Base-by-base conservation (phyloP, 2,888 invertebrate species). In the Dendrolimus houi region DNA sequence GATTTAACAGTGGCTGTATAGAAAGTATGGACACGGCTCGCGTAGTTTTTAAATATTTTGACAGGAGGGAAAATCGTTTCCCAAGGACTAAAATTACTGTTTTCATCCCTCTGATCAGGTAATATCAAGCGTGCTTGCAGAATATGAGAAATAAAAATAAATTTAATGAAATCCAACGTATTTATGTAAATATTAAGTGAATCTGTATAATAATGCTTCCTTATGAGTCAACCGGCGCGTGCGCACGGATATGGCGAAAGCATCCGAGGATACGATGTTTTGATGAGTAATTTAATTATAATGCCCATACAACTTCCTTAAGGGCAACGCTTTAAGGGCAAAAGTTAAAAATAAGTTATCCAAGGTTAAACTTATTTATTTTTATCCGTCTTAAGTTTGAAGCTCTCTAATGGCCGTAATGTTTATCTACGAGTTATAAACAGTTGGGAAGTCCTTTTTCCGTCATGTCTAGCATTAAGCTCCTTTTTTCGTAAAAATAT, bases 221-320 rank as follows among this genome's bases (percentile, higher is more conserved):
- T 56, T 56, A 57, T 79, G 79, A 80, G 60, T 79, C 76, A 79
- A 59, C 56, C 64, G 67, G 65, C 71, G 69, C 56, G 64, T 66
- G 65, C 71, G 69, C 70, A 63, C 68, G 58, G 70, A 78, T 85
- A 85, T 74, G 85, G 85, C 65, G 77, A 83, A 84, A 83, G 80
- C 74, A 77, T 75, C 65, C 73, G 78, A 84, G 78, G 82, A 74
- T 54, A 67, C 60, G 65, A 29, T 55, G 52, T 54, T 56, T 60
- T 63, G 71, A 70, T 70, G 71, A 71, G 72, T 71, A 71, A 71
- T 69, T 60, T 57, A 56, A 58, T 56, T 58, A 56, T 55, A 13
- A 56, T 55, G 14, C 53, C 13, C 52, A 52, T 3, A 47, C 47
- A 47, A 47, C 47, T 47, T 47, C 47, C 47, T 47, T 8, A 0